Conservation (phyloP, 1,140 invertebrate genomes). For the Phortica variegata region DNA sequence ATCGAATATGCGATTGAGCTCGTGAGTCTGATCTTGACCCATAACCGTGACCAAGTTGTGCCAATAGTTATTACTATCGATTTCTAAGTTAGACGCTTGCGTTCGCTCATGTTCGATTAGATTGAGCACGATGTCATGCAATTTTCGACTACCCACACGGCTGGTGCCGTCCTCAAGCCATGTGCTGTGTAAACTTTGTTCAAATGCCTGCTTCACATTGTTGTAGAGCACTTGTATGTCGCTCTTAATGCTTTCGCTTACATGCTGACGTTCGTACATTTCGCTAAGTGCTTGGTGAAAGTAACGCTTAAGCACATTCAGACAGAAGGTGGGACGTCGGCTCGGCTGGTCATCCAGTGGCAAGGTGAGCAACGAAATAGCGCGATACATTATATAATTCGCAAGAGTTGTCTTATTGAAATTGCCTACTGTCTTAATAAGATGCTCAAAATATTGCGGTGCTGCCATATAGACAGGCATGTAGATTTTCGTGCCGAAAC, state of each 20-base stretch:
- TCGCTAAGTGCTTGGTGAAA: conserved; percentile 38
- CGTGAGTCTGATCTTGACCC: conserved; percentile 18
- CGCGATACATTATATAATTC: conserved; percentile 50
- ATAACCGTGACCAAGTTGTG: conserved; percentile 32
- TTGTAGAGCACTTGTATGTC: conserved; percentile 19
- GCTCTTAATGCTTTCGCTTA: conserved; percentile 9
- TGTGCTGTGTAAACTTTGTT: conserved; percentile 24
- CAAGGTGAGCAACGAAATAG: conserved; percentile 29
- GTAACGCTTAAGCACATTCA: conserved; percentile 21
- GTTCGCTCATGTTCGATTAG: conserved; percentile 28
- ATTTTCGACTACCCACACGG: conserved; percentile 29
- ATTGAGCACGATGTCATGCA: conserved; percentile 20
- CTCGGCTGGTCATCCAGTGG: conserved; percentile 27
- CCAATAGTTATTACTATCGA: conserved; percentile 42
- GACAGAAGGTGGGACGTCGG: conserved; percentile 20
- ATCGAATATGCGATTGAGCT: conserved; percentile 24
- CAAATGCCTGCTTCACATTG: conserved; percentile 27
- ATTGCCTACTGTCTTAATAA: conserved; percentile 28
- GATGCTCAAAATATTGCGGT: conserved; percentile 33
- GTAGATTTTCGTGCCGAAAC: conserved; percentile 20
- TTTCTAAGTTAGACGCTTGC: conserved; percentile 14
- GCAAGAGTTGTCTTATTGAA: conserved; percentile 35
- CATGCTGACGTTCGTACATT: conserved; percentile 31
- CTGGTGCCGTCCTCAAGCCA: conserved; percentile 40
- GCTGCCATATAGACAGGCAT: conserved; percentile 43